A percentile compares a stretch with the other conserved stretches of the same genome.
phyloP scores from a whole-genome alignment of 2,797 vertebrate species.

The Kryptolebias ocellatus region DNA sequence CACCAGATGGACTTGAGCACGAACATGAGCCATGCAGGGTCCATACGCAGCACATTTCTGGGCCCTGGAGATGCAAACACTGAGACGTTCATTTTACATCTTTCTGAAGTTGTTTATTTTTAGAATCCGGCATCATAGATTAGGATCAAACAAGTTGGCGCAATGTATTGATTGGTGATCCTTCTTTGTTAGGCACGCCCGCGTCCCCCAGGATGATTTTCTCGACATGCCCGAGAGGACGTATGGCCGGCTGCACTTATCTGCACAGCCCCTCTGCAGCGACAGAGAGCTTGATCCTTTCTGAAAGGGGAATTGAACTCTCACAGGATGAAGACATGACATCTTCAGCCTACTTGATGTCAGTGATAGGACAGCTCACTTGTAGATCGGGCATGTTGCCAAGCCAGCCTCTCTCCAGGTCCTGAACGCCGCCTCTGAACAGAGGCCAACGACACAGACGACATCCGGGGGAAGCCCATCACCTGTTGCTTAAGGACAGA shows the following conservation, averaged over 20 bases:
- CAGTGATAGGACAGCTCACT: slow-evolving; percentile 81
- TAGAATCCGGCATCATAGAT: not conserved
- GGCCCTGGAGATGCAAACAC: not conserved
- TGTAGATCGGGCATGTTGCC: slow-evolving; percentile 78
- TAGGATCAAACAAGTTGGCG: slow-evolving; percentile 9
- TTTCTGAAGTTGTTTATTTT: not conserved
- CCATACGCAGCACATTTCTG: slow-evolving; percentile 8
- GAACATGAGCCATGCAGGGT: slow-evolving; percentile 18
- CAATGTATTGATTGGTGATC: slow-evolving; percentile 34
- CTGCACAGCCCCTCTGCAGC: slow-evolving; percentile 63
- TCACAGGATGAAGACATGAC: slow-evolving; percentile 81
- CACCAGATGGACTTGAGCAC: slow-evolving; percentile 49
- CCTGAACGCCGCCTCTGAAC: slow-evolving; percentile 66
- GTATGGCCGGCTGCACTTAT: slow-evolving; percentile 61
- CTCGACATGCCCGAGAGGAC: slow-evolving; percentile 51
- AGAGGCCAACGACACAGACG: slow-evolving; percentile 71
- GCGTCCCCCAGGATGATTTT: slow-evolving; percentile 50
- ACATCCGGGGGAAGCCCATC: slow-evolving; percentile 71
- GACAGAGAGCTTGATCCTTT: slow-evolving; percentile 72
- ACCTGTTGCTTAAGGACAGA: slow-evolving; percentile 78
- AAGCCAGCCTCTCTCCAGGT: slow-evolving; percentile 71
- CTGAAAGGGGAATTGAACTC: slow-evolving; percentile 78
- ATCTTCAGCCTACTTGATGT: slow-evolving; percentile 76
- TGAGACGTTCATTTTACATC: not conserved
- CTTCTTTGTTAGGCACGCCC: slow-evolving; percentile 35